Percentiles rank a stretch among this genome's conserved stretches.
Evolutionary conservation across 2,888 invertebrate genomes (phyloP).

Genomic region (Nebria brevicollis): DNA sequence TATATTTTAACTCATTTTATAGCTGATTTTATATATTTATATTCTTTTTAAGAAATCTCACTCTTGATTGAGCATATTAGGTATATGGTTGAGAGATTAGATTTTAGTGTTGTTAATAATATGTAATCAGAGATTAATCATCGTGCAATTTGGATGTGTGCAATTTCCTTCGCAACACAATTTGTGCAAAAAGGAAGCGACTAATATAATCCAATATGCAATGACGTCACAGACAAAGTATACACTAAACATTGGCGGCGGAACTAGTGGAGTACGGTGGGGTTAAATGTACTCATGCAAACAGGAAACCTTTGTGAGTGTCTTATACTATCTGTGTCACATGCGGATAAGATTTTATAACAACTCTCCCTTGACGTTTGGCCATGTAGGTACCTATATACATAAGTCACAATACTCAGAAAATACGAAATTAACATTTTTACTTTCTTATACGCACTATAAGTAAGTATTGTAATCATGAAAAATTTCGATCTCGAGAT

Average conservation of each 20-base stretch:
- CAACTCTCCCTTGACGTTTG: not conserved
- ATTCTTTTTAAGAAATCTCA: too few species aligned
- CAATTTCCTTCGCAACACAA: conserved; percentile 26
- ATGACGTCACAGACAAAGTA: conserved; percentile 24
- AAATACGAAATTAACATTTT: not conserved
- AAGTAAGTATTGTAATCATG: too few species aligned
- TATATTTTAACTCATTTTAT: too few species aligned
- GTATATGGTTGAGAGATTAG: too few species aligned
- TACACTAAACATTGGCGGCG: not conserved
- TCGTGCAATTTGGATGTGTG: not conserved
- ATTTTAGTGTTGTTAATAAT: too few species aligned
- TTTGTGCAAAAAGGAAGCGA: conserved; percentile 38
- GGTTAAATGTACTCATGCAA: conserved; percentile 28
- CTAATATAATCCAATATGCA: conserved; percentile 43
- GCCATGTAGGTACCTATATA: not conserved
- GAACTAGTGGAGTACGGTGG: conserved; percentile 8
- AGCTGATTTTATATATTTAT: too few species aligned
- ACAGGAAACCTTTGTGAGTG: conserved; percentile 35
- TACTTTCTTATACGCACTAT: too few species aligned
- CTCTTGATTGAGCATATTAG: too few species aligned
- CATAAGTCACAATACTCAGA: not conserved
- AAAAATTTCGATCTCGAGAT: too few species aligned
- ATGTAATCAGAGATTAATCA: too few species aligned
- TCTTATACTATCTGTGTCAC: conserved; percentile 34
- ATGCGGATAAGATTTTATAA: conserved; percentile 25